phyloP scores from a whole-genome alignment of 2,113 vertebrate genomes.

The Shinisaurus crocodilurus region DNA sequence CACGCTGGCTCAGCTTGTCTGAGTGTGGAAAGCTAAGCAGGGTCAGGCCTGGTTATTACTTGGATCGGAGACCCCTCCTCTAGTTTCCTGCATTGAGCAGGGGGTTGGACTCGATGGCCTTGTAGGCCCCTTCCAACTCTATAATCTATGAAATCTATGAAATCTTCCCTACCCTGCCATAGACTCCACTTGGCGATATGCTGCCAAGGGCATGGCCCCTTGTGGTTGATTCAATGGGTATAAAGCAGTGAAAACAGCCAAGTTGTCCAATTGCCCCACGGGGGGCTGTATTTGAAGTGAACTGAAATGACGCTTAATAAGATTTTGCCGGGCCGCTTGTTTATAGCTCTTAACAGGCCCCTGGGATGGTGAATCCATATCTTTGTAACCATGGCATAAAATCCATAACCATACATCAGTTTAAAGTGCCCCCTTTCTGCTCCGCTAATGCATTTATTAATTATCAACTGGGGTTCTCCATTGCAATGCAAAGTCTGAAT shows the following conservation, averaged over 20 bases:
- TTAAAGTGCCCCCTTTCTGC: constrained; percentile 41
- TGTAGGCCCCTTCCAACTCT: too few species aligned
- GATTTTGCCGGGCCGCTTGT: constrained; percentile 20
- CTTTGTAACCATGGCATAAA: constrained; percentile 45
- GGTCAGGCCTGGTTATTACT: too few species aligned
- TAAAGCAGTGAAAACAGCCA: background rate
- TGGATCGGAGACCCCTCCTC: too few species aligned
- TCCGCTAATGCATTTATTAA: constrained; percentile 44
- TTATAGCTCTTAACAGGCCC: constrained; percentile 44
- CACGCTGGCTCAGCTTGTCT: too few species aligned
- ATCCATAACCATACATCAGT: constrained; percentile 42
- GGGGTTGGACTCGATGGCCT: too few species aligned
- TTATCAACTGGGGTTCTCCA: constrained; percentile 15
- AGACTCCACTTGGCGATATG: background rate
- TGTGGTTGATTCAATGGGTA: constrained; percentile 13
- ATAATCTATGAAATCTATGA: too few species aligned
- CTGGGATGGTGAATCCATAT: constrained; percentile 38
- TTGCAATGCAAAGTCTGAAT: background rate
- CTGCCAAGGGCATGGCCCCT: background rate
- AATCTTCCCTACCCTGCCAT: background rate
- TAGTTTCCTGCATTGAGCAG: too few species aligned
- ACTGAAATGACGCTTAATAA: constrained; percentile 34
- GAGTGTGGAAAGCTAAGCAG: too few species aligned
- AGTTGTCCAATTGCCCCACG: constrained; percentile 29
- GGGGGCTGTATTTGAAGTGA: constrained; percentile 39